Percentiles rank a stretch among this genome's conserved stretches.
Evolutionary conservation across 1,140 invertebrate genomes (phyloP).

Genomic region (Drosophila tani): DNA sequence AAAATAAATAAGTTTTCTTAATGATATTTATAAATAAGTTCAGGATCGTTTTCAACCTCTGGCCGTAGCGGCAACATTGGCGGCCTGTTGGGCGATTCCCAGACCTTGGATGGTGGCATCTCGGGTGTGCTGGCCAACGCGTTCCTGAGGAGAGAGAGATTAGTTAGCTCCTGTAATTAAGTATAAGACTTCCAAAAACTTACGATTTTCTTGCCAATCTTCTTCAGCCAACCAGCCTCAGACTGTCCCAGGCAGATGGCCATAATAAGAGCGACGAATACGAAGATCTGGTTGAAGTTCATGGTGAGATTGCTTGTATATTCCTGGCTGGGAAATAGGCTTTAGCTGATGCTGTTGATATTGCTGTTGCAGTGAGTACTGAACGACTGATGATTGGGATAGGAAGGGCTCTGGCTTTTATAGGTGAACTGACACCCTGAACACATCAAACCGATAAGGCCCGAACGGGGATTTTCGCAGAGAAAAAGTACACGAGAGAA

Average conservation of each 20-base stretch:
- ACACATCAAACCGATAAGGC: conserved; percentile 28
- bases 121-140: conserved; percentile 33
- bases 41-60: background rate
- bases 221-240: conserved; percentile 57
- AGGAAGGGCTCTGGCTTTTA: conserved; percentile 14
- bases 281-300: conserved; percentile 72
- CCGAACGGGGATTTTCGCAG: conserved; percentile 33
- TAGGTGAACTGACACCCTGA: conserved; percentile 9
- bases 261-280: conserved; percentile 62
- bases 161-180: background rate
- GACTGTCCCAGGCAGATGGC: conserved; percentile 58
- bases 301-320: conserved; percentile 34
- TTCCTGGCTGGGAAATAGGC: conserved; percentile 11
- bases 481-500: conserved; percentile 19
- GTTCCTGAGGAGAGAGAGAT: conserved; percentile 23
- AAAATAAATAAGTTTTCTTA: conserved; percentile 2
- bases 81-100: conserved; percentile 45
- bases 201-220: conserved; percentile 4
- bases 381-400: conserved; percentile 36
- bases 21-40: background rate
- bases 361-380: conserved; percentile 8
- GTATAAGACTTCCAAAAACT: background rate
- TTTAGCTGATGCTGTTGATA: conserved; percentile 1
- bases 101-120: conserved; percentile 46
- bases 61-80: conserved; percentile 41